phyloP scores from a whole-genome alignment of 2,888 invertebrate species.

The Trissolcus japonicus region DNA sequence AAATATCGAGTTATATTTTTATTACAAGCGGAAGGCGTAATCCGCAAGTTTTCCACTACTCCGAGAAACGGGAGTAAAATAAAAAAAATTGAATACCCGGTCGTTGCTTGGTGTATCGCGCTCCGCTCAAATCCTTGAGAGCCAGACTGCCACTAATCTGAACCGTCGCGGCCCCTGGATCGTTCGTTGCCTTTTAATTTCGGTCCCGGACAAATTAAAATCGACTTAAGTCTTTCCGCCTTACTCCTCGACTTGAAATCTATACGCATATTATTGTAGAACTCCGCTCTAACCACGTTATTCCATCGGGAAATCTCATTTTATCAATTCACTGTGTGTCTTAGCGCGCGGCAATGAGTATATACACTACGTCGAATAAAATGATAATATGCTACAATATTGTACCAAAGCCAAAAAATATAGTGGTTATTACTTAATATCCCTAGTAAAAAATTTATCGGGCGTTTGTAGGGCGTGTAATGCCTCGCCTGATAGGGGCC shows the following conservation, averaged over 20 bases:
- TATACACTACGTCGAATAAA: constrained; percentile 6
- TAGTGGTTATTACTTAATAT: too few relatives aligned
- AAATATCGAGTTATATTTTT: constrained; percentile 61
- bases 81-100: constrained; percentile 61
- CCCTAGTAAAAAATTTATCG: too few relatives aligned
- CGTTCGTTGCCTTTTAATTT: constrained; percentile 71
- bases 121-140: constrained; percentile 51
- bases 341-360: constrained; percentile 10
- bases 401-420: constrained; percentile 9
- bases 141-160: constrained; percentile 55
- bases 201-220: constrained; percentile 69
- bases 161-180: constrained; percentile 58
- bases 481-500: too few relatives aligned
- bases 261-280: constrained; percentile 54
- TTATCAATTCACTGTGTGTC: constrained; percentile 43
- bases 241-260: constrained; percentile 39
- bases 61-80: constrained; percentile 46
- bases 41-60: constrained; percentile 53
- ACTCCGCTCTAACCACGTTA: constrained; percentile 40
- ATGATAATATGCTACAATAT: constrained; percentile 22
- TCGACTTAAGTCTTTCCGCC: constrained; percentile 64
- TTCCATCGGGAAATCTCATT: constrained; percentile 58
- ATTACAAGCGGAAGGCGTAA: constrained; percentile 56
- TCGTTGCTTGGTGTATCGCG: constrained; percentile 51
- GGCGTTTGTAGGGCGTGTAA: too few relatives aligned